Percentiles rank a stretch among this genome's conserved stretches.
These are phyloP conservation scores for Troides aeacus DNA, from an alignment of 2,888 invertebrate genomes.

Conservation along the genomic window DNA sequence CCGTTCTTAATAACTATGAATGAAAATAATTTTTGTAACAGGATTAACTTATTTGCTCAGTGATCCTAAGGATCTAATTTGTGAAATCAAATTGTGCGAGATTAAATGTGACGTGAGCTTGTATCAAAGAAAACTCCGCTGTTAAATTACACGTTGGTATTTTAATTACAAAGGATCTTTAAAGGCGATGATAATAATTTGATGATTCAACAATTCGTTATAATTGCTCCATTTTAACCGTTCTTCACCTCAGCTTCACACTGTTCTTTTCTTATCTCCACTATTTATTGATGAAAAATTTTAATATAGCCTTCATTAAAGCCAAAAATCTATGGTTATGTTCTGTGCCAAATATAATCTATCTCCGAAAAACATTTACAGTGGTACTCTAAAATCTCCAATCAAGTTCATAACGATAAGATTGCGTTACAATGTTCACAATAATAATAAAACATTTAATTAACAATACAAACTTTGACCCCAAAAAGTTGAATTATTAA, in stretches of 20 bases:
- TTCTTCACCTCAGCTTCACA: neutral
- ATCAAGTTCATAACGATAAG: neutral
- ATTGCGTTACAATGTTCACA: neutral
- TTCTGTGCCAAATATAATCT: no score
- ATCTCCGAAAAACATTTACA: neutral
- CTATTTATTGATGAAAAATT: no score
- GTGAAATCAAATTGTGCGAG: neutral
- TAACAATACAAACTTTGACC: neutral
- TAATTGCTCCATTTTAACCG: no score
- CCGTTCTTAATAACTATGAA: neutral
- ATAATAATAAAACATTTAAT: neutral
- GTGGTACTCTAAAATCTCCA: neutral
- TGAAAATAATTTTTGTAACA: neutral
- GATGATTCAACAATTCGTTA: no score
- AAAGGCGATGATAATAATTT: no score
- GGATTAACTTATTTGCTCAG: neutral
- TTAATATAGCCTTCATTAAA: no score
- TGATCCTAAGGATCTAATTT: neutral
- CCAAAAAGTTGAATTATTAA: no score
- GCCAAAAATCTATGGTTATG: no score
- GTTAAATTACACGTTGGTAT: neutral
- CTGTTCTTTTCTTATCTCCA: neutral
- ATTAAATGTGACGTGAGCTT: neutral
- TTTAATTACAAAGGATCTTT: no score
- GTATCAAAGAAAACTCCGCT: neutral